Evolutionary conservation across 2,797 vertebrate genomes (phyloP).

Genomic region (Eospalax fontanierii): DNA sequence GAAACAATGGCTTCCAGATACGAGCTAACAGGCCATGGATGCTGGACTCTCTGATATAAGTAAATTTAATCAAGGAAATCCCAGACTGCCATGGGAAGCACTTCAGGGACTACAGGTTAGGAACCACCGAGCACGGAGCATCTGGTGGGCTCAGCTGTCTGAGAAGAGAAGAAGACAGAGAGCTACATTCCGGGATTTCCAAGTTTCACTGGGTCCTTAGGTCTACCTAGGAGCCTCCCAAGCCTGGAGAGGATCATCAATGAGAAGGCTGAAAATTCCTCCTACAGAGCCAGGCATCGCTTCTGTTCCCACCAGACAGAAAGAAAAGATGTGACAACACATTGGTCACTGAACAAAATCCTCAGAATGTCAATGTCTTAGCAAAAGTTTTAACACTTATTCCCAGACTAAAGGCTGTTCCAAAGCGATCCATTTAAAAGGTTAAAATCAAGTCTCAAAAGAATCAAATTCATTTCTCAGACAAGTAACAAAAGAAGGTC

Average conservation of each 20-base stretch:
- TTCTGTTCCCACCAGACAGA: neutral
- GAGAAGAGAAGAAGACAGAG: neutral
- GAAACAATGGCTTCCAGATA: constrained; percentile 17
- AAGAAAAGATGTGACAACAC: neutral
- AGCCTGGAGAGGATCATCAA: neutral
- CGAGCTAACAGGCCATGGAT: neutral
- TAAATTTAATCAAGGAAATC: neutral
- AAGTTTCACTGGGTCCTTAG: neutral
- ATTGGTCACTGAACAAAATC: too few relatives aligned
- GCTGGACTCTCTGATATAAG: neutral
- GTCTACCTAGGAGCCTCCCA: neutral
- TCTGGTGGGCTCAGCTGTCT: neutral
- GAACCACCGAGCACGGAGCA: too few relatives aligned
- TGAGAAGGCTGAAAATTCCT: neutral
- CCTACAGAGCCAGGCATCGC: neutral
- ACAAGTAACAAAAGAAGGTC: neutral
- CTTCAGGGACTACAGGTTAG: too few relatives aligned
- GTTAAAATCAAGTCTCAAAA: constrained; percentile 6
- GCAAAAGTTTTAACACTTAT: neutral
- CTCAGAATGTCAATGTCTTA: neutral
- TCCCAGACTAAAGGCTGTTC: neutral
- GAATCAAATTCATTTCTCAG: constrained; percentile 4
- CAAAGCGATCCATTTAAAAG: neutral
- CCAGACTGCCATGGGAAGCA: neutral
- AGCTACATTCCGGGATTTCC: neutral